Base-by-base conservation (phyloP, 1,140 invertebrate genomes). In the Drosophila azteca region DNA sequence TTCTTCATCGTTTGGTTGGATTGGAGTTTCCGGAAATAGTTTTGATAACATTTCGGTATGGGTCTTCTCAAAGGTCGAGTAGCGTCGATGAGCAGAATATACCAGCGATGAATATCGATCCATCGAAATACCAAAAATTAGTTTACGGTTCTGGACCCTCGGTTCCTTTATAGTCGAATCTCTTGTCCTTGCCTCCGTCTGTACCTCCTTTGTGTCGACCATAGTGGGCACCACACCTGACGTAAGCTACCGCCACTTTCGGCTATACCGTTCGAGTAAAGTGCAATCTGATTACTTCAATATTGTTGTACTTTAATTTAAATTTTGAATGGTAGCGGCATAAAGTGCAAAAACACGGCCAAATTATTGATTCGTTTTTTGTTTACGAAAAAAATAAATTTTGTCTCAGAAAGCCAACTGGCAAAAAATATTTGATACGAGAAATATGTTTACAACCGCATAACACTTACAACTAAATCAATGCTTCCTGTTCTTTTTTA, bases 11-110 rank as follows among this genome's bases (percentile, higher is more conserved):
- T 73, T 72, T 6, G 70, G 17, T 6, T 85, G 68, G 6, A 52
- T 48, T 7, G 82, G 77, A 15, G 91, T 92, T 59, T 92, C 91
- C 2, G 91, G 90, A 65, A 92, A 91, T 17, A 92, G 62, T 45
- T 91, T 92, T 0, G 90, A 90, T 13, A 92, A 52, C 8, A 88
- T 69, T 44, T 83, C 76, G 17, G 71, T 73, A 0, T 79, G 77
- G 1, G 65, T 65, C 35, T 79, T 88, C 26, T 76, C 53, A 11
- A 63, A 59, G 13, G 78, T 79, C 4, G 70, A 83, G 51, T 79
- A 79, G 26, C 59, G 61, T 6, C 78, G 73, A 15, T 64, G 58
- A 2, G 57, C 54, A 22, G 67, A n/a, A 55, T 52, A 62, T 1
- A 70, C 58, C 48, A 63, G 5, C 6, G 61, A 29, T 6, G 51